Evolutionary conservation across 1,140 invertebrate genomes (phyloP).

Genomic region (Drosophila sucinea): DNA sequence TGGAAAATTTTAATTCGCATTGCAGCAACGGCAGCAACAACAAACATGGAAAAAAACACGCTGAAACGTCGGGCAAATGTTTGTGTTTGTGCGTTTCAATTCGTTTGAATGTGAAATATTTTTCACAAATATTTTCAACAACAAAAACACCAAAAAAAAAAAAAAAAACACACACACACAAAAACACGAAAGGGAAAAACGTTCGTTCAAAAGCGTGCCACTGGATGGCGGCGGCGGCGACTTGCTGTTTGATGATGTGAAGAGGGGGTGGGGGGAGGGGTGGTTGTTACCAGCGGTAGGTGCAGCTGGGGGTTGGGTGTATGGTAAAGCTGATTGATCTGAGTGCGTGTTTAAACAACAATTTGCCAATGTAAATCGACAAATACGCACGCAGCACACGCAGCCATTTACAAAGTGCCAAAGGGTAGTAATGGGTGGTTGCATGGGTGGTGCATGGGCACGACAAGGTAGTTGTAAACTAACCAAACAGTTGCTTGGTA

Average conservation of each 20-base stretch:
- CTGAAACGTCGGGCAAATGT: slow-evolving; percentile 56
- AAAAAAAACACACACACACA: slow-evolving; percentile 27
- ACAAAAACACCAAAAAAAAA: slow-evolving; percentile 29
- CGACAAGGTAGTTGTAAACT: slow-evolving; percentile 27
- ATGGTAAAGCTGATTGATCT: slow-evolving; percentile 54
- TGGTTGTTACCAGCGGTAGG: slow-evolving; percentile 6
- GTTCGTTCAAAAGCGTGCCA: slow-evolving; percentile 65
- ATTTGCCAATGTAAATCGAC: slow-evolving; percentile 68
- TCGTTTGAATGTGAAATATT: slow-evolving; percentile 71
- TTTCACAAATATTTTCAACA: slow-evolving; percentile 58
- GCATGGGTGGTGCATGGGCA: not conserved
- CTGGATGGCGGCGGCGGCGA: slow-evolving; percentile 21
- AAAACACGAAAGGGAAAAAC: slow-evolving; percentile 26
- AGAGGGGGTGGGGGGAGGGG: not conserved
- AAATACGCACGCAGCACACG: slow-evolving; percentile 45
- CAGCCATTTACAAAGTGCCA: slow-evolving; percentile 55
- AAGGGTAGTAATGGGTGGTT: not conserved
- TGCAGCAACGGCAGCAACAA: slow-evolving; percentile 19
- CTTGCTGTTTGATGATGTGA: not conserved
- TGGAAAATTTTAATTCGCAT: slow-evolving; percentile 13
- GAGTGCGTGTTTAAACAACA: slow-evolving; percentile 64
- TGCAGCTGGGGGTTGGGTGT: not conserved
- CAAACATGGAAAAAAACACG: slow-evolving; percentile 3
- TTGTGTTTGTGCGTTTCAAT: slow-evolving; percentile 71
- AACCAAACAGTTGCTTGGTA: slow-evolving; percentile 39